Evolutionary conservation across 92 coral and sea anemone species (phyloP), one percentile per base, ranked within the genome.

Genomic region (Palythoa grandiflora): DNA sequence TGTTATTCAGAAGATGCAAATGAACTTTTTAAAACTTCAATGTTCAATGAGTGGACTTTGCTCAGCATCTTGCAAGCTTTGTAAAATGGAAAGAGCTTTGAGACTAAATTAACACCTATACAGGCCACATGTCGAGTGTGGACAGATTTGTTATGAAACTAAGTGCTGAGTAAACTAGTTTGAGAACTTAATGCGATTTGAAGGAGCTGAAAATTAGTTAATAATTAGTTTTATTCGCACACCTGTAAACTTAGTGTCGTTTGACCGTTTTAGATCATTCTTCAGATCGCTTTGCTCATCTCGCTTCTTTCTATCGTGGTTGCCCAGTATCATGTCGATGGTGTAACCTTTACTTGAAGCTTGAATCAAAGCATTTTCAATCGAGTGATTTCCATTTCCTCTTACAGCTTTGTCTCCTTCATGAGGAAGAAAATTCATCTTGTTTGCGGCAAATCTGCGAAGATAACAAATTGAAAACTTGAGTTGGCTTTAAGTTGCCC

Each of bases 241-340:
- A 81, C 86, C 86, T 81, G 86, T 81, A 47, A 68, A 53, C 2
- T 81, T 81, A n/a, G 44, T 14, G 47, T 60, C 86, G 6, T 63
- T 66, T 12, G 73, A 35, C 48, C 75, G 86, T 36, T 81, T 81
- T 1, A 71, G 55, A 40, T 66, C 75, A 21, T 65, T 54, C 74
- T 68, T 81, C 75, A 52, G 19, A 60, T 80, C 74, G 36, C 14
- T 2, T 63, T 63, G 74, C 1, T 91, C 94, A 12, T 86, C 89
- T 57, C 71, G 78, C 36, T 77, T 84, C 65, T 71, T 89, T 83
- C 91, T 83, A 6, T 93, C 96, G 80, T 90, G 92, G 73, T 80
- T 95, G 36, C 97, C 99, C 2, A 97, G 94, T 75, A 97, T 97
- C 93, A 94, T 97, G 37, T 97, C 99, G 54, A 97, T 97, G 48